Base-by-base conservation (phyloP, 2,113 vertebrate genomes). In the Takifugu bimaculatus region DNA sequence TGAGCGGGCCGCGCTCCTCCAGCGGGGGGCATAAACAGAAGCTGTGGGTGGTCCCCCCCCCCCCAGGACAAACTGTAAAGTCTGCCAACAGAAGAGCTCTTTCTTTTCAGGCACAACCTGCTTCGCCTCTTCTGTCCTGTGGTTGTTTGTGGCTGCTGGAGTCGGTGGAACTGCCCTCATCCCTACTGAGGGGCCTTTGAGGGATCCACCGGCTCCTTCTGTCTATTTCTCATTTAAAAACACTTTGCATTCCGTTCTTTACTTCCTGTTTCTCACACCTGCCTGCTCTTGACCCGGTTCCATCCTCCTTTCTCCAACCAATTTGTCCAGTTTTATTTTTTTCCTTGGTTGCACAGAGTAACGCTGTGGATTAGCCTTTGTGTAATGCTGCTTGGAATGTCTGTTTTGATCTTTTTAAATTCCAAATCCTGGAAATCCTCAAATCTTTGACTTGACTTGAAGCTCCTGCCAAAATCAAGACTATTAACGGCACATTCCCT, bases 111-210 rank as follows among this genome's bases (percentile, higher is more conserved):
- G 4, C 54, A 45, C 72, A 68, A 78, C 69, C 77, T 85, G 72
- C 55, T 32, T 58, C 35, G 57, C 70, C 49, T 54, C 75, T 78
- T 66, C 45, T 58, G 57, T 68, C 74, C 70, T 65, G 60, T 74
- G 28, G 79, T 77, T 78, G 77, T 82, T 79, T 84, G 77, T 77
- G 78, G 80, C 82, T 62, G 65, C 68, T 45, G 26, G 52, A 68
- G 74, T 80, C 75, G 52, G 54, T 80, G 75, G 69, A 76, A 53
- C 68, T 61, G 75, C 68, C 82, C 85, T 87, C 79, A 88, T 86
- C 70, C 86, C 88, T 88, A 87, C 80, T 88, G 86, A 88, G 80
- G 80, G 72, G 75, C 74, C 74, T 83, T 86, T 86, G 77, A 85
- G 84, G 75, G 84, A 80, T 84, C 81, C 72, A 61, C 80, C 74